Evolutionary conservation across 2,888 invertebrate genomes (phyloP).

Genomic region (Acronicta alni): DNA sequence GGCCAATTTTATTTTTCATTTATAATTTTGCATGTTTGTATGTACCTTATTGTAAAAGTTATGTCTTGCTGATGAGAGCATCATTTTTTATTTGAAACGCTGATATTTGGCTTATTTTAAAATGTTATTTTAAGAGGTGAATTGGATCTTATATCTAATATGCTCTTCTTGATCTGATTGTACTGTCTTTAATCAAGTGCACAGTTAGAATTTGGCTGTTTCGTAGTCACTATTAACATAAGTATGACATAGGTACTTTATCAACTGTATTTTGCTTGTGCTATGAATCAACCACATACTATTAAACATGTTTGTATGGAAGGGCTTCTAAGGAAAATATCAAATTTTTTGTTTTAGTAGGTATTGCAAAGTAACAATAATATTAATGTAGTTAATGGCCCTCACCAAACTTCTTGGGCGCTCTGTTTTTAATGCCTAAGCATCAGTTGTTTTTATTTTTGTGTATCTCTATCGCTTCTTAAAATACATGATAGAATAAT

Average conservation of each 20-base stretch:
- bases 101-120: conserved; percentile 37
- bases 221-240: conserved; percentile 31
- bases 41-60: conserved; percentile 36
- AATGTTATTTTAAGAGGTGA: conserved; percentile 55
- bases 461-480: no score
- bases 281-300: conserved; percentile 22
- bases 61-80: conserved; percentile 37
- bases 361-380: background rate
- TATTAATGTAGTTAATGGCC: background rate
- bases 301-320: conserved; percentile 36
- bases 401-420: background rate
- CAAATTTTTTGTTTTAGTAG: background rate
- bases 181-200: conserved; percentile 14
- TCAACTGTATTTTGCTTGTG: conserved; percentile 26
- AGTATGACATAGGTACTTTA: conserved; percentile 12
- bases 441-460: no score
- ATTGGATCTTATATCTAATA: conserved; percentile 32
- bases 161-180: conserved; percentile 27
- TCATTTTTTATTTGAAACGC: conserved; percentile 41
- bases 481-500: no score
- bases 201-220: conserved; percentile 19
- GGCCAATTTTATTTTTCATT: conserved; percentile 48
- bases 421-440: background rate
- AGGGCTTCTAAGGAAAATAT: background rate
- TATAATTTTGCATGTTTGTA: conserved; percentile 47